phyloP scores from a whole-genome alignment of 1,140 invertebrate genomes.

The Drosophila pectinifera region DNA sequence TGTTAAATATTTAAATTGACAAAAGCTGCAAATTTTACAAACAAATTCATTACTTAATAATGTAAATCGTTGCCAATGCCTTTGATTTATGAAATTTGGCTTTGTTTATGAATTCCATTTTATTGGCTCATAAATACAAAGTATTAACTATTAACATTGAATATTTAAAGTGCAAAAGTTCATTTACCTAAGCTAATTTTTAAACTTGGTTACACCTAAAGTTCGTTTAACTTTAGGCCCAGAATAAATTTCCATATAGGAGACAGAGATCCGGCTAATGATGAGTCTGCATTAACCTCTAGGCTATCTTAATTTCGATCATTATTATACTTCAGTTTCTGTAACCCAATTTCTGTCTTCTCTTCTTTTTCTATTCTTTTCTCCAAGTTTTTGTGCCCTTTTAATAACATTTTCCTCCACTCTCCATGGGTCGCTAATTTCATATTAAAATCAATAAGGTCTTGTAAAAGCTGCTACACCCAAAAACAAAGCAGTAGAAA shows the following conservation, averaged over 20 bases:
- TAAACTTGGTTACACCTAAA: constrained; percentile 2
- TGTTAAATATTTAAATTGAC: constrained; percentile 37
- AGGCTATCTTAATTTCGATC: constrained; percentile 33
- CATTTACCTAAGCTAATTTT: constrained; percentile 3
- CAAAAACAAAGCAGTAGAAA: constrained; percentile 2
- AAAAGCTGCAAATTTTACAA: background rate
- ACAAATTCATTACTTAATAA: background rate
- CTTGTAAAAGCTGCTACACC: constrained; percentile 28
- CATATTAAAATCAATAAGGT: constrained; percentile 65
- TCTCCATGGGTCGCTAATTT: constrained; percentile 52
- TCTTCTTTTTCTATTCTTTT: background rate
- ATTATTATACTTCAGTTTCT: constrained; percentile 14
- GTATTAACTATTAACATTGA: no score
- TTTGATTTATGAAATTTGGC: background rate
- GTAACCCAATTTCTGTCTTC: background rate
- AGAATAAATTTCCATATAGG: constrained; percentile 26
- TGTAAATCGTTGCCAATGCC: background rate
- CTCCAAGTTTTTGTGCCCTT: constrained; percentile 1
- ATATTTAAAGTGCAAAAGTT: constrained; percentile 1
- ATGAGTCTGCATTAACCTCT: constrained; percentile 15
- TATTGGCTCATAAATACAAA: background rate
- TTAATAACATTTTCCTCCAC: constrained; percentile 13
- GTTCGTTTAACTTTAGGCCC: constrained; percentile 21
- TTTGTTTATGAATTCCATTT: background rate
- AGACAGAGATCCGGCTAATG: constrained; percentile 21